Evolutionary conservation across 2,888 invertebrate genomes (phyloP).

Genomic region (Helobdella robusta): DNA sequence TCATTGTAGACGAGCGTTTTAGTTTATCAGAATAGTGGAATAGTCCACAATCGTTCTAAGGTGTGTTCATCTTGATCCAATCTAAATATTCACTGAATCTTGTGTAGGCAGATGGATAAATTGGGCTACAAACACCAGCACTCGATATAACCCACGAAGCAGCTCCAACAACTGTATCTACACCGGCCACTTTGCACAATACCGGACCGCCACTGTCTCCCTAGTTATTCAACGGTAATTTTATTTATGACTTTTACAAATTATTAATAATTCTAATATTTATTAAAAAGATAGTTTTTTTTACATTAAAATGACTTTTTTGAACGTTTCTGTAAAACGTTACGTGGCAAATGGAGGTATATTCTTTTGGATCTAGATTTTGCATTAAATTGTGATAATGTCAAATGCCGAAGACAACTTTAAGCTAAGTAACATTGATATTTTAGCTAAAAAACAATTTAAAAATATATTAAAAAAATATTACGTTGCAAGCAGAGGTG

Average conservation of each 20-base stretch:
- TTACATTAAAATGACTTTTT: background rate
- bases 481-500: conserved; percentile 15
- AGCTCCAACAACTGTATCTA: conserved; percentile 6
- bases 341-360: background rate
- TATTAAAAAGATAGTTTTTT: too few species aligned
- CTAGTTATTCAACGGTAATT: background rate
- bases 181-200: background rate
- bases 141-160: conserved; percentile 15
- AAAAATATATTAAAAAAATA: background rate
- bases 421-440: background rate
- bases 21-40: too few species aligned
- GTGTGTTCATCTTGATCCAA: conserved; percentile 14
- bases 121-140: background rate
- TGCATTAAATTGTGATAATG: too few species aligned
- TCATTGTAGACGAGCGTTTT: too few species aligned
- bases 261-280: too few species aligned
- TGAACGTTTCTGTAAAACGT: background rate
- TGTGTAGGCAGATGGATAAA: conserved; percentile 22
- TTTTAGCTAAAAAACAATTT: background rate
- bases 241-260: too few species aligned
- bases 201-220: conserved; percentile 26
- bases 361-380: too few species aligned
- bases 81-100: conserved; percentile 15
- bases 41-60: too few species aligned
- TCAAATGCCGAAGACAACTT: background rate